Conservation (phyloP, 2,888 invertebrate species). For the Busseola fusca region DNA sequence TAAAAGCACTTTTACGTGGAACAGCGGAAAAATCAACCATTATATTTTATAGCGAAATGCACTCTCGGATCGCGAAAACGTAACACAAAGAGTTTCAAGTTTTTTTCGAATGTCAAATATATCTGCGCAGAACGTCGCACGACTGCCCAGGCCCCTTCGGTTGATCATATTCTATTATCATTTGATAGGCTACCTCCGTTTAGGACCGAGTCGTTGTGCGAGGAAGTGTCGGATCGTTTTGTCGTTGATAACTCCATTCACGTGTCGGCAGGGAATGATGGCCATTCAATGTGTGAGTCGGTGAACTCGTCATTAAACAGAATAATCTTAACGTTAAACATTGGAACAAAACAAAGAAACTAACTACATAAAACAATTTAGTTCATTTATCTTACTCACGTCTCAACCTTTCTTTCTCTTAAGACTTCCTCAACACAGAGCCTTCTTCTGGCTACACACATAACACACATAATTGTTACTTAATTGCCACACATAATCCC, state of each 20-base stretch:
- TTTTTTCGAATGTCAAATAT: slow-evolving; percentile 64
- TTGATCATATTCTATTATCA: slow-evolving; percentile 81
- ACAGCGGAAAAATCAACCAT: slow-evolving; percentile 68
- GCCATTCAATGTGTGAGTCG: slow-evolving; percentile 65
- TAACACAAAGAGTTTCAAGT: slow-evolving; percentile 41
- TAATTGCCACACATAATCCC: slow-evolving; percentile 42
- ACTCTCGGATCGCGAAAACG: slow-evolving; percentile 61
- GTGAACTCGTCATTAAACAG: slow-evolving; percentile 66
- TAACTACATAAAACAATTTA: not conserved
- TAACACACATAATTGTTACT: slow-evolving; percentile 30
- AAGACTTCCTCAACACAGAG: slow-evolving; percentile 17
- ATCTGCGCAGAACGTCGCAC: slow-evolving; percentile 79
- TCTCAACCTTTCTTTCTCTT: slow-evolving; percentile 35
- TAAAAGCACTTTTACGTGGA: slow-evolving; percentile 64
- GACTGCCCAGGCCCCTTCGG: slow-evolving; percentile 84
- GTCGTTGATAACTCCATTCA: slow-evolving; percentile 64
- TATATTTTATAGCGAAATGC: slow-evolving; percentile 74
- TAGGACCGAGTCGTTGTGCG: slow-evolving; percentile 77
- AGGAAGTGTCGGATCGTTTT: slow-evolving; percentile 68
- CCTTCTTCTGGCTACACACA: slow-evolving; percentile 4
- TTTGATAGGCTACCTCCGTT: slow-evolving; percentile 88
- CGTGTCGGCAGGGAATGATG: slow-evolving; percentile 57
- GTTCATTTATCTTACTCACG: slow-evolving; percentile 34
- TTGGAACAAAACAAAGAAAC: slow-evolving; percentile 21
- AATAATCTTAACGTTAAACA: slow-evolving; percentile 13